Evolutionary conservation across 1,140 invertebrate genomes (phyloP).

Genomic region (Leptinotarsa undecemlineata): DNA sequence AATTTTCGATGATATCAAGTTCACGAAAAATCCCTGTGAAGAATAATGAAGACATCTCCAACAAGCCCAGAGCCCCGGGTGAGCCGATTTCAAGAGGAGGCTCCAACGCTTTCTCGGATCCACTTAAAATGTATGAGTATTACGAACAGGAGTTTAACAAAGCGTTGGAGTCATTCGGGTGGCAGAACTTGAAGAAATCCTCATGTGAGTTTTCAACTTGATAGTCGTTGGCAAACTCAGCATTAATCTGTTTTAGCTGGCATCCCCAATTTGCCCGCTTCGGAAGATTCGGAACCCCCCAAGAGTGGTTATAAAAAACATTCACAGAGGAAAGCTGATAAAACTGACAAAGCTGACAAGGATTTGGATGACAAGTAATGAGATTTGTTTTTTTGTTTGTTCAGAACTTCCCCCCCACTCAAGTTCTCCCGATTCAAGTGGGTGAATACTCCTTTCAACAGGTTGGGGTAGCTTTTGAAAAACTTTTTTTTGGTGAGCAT

Average conservation of each 20-base stretch:
- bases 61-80: no score
- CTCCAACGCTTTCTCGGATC: conserved; percentile 57
- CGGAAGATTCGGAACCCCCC: conserved; percentile 41
- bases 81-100: not conserved
- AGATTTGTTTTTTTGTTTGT: not conserved
- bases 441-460: no score
- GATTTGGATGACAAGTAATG: conserved; percentile 62
- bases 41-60: not conserved
- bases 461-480: no score
- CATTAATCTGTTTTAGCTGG: not conserved
- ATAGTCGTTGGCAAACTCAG: no score
- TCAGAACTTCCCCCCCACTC: no score
- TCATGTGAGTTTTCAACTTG: conserved; percentile 21
- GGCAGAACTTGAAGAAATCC: conserved; percentile 46
- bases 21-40: not conserved
- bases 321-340: conserved; percentile 35
- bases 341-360: conserved; percentile 53
- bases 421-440: no score
- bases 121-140: conserved; percentile 57
- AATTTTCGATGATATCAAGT: not conserved
- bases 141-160: conserved; percentile 57
- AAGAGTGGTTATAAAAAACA: conserved; percentile 53
- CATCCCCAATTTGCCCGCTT: not conserved
- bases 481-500: no score
- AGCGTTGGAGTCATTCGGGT: conserved; percentile 50